Conservation (phyloP, 2,888 invertebrate species). For the Troides oblongomaculatus region DNA sequence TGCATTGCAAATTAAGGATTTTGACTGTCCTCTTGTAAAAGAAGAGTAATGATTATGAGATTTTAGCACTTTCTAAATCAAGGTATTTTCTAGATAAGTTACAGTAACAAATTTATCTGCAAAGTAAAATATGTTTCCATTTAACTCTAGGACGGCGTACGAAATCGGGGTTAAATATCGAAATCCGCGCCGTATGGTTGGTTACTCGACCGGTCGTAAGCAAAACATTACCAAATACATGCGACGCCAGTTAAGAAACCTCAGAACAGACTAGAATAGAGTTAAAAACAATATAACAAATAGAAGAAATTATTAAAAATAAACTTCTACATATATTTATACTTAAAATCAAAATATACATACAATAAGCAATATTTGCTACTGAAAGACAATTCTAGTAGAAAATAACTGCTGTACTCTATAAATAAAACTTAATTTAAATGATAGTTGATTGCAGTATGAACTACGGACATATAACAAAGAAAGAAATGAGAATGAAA, state of each 20-base stretch:
- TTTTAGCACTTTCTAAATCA: neutral
- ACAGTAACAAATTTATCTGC: neutral
- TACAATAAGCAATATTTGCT: too few species aligned
- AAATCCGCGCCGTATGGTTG: slow-evolving; percentile 18
- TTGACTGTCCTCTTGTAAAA: too few species aligned
- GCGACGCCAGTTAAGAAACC: slow-evolving; percentile 2
- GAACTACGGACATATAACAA: too few species aligned
- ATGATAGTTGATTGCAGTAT: too few species aligned
- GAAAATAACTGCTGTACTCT: too few species aligned
- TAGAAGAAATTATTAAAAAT: neutral
- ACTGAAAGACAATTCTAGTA: too few species aligned
- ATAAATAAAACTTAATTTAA: too few species aligned
- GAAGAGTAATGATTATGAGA: too few species aligned
- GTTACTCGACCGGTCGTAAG: slow-evolving; percentile 14
- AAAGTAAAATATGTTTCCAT: slow-evolving; percentile 13
- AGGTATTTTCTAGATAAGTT: neutral
- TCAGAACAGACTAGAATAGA: neutral
- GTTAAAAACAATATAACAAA: neutral
- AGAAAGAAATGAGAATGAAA: too few species aligned
- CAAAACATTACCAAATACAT: slow-evolving; percentile 22
- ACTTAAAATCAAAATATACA: too few species aligned
- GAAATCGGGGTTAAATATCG: slow-evolving; percentile 23
- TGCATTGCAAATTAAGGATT: too few species aligned
- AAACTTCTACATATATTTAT: neutral
- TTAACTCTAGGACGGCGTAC: slow-evolving; percentile 8